Evolutionary conservation across 2,113 vertebrate species (phyloP).

Genomic region (Gyps fulvus): DNA sequence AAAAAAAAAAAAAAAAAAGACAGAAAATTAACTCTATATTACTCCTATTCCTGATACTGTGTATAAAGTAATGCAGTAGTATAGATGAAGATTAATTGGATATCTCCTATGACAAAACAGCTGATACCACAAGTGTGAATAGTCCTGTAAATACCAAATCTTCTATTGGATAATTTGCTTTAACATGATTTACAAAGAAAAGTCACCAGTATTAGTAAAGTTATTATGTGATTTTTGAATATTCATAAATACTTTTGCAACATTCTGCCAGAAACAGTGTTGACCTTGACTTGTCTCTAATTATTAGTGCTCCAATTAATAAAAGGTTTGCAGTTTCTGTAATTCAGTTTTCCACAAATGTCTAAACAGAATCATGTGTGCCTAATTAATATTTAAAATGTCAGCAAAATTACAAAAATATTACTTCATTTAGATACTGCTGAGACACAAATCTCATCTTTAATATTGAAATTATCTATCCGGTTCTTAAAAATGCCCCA

Average conservation of each 20-base stretch:
- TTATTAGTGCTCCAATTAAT: background rate
- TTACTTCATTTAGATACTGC: background rate
- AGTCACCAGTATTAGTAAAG: background rate
- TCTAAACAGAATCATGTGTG: background rate
- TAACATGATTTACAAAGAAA: background rate
- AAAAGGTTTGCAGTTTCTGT: background rate
- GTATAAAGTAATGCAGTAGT: background rate
- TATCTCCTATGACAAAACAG: background rate
- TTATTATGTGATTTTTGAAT: background rate
- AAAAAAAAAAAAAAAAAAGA: background rate
- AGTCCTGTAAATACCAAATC: background rate
- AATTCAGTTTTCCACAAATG: background rate
- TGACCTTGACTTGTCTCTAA: background rate
- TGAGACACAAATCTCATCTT: background rate
- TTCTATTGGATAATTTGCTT: background rate
- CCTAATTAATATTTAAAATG: background rate
- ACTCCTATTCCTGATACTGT: background rate
- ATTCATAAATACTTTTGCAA: background rate
- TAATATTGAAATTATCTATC: background rate
- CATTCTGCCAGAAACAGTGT: background rate
- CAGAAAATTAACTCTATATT: background rate
- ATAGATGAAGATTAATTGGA: background rate
- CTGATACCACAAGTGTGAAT: background rate
- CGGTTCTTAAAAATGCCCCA: background rate
- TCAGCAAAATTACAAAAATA: background rate